Evolutionary conservation across 2,797 vertebrate species (phyloP).

Genomic region (Myotis planiceps): DNA sequence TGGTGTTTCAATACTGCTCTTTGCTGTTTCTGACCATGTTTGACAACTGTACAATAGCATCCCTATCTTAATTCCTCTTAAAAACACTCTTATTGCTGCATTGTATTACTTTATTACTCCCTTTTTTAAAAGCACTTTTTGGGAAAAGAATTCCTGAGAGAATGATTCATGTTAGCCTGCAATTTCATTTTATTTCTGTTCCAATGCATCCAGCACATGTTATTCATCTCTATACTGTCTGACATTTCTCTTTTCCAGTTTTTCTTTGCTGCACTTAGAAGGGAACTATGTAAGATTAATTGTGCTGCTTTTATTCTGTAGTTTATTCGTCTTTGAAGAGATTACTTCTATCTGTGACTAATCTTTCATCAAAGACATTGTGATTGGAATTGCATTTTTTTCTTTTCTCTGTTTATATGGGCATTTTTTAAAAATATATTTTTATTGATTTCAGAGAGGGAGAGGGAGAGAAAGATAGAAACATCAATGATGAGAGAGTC

Average conservation of each 20-base stretch:
- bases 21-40: neutral
- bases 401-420: neutral
- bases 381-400: neutral
- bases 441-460: no score
- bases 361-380: neutral
- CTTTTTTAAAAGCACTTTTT: neutral
- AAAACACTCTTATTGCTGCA: neutral
- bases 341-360: neutral
- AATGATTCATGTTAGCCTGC: neutral
- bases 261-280: neutral
- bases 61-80: neutral
- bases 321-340: constrained; percentile 40
- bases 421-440: neutral
- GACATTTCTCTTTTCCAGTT: constrained; percentile 28
- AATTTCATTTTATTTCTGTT: constrained; percentile 44
- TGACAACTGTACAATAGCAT: neutral
- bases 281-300: neutral
- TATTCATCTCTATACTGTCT: constrained; percentile 9
- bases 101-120: neutral
- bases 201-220: neutral
- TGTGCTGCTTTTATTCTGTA: neutral
- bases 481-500: no score
- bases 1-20: neutral
- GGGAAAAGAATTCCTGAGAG: neutral
- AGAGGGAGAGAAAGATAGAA: no score